phyloP scores from a whole-genome alignment of 1,140 invertebrate species.

The Streblospio benedicti region DNA sequence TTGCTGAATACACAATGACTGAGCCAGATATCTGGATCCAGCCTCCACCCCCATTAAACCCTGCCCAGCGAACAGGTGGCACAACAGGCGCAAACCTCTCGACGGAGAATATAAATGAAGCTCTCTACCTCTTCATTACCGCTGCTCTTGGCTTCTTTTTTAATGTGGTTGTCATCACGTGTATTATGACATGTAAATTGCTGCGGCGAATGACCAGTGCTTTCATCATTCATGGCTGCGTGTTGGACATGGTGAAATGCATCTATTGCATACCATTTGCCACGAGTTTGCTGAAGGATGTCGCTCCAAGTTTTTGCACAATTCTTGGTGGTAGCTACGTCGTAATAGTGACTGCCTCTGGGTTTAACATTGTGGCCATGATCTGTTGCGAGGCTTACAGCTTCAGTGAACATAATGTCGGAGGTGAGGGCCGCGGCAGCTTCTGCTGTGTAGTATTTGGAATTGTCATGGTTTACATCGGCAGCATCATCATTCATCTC shows the following conservation, averaged over 20 bases:
- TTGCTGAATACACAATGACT: too few relatives aligned
- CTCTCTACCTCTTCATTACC: slow-evolving; percentile 41
- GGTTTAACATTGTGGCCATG: slow-evolving; percentile 46
- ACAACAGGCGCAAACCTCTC: too few relatives aligned
- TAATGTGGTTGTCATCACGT: slow-evolving; percentile 37
- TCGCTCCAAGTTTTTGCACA: slow-evolving; percentile 34
- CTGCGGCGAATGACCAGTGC: slow-evolving; percentile 38
- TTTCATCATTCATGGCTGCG: slow-evolving; percentile 40
- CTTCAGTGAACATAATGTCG: slow-evolving; percentile 42
- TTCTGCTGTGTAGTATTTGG: slow-evolving; percentile 44
- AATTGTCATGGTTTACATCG: slow-evolving; percentile 41
- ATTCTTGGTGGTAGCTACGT: slow-evolving; percentile 40
- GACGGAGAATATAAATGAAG: slow-evolving; percentile 25
- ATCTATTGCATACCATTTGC: slow-evolving; percentile 45
- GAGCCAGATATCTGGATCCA: too few relatives aligned
- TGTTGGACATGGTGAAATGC: slow-evolving; percentile 40
- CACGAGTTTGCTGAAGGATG: slow-evolving; percentile 34
- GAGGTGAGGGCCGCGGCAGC: slow-evolving; percentile 34
- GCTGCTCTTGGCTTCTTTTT: slow-evolving; percentile 34
- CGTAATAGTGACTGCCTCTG: slow-evolving; percentile 38
- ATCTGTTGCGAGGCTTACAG: slow-evolving; percentile 45
- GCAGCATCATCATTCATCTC: slow-evolving; percentile 43
- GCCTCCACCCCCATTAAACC: too few relatives aligned
- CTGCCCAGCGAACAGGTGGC: too few relatives aligned
- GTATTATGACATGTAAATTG: slow-evolving; percentile 28